Percentiles rank a stretch among this genome's conserved stretches.
These are phyloP conservation scores for Coenonympha arcania DNA, from an alignment of 2,888 invertebrate genomes.

Conservation along the genomic window DNA sequence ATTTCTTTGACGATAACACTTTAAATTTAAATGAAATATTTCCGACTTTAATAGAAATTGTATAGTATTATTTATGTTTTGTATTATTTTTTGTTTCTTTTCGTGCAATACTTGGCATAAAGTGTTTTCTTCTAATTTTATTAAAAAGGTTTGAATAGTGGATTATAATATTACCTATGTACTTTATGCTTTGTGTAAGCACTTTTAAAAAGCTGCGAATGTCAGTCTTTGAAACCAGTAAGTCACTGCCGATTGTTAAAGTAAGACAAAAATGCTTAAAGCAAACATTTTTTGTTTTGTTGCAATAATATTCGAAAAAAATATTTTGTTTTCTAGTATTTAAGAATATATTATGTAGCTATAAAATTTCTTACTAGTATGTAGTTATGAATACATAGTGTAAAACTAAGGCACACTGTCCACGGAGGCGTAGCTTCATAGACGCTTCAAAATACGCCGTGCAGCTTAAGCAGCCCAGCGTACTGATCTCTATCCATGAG, in stretches of 20 bases:
- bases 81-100: constrained; percentile 29
- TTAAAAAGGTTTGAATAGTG: not conserved
- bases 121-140: constrained; percentile 26
- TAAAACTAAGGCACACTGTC: too few species aligned
- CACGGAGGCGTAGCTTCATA: too few species aligned
- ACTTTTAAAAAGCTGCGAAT: constrained; percentile 28
- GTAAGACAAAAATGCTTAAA: constrained; percentile 48
- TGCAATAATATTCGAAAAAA: constrained; percentile 48
- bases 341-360: constrained; percentile 21
- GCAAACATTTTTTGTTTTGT: constrained; percentile 43
- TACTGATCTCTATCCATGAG: too few species aligned
- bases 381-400: constrained; percentile 18
- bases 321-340: constrained; percentile 46
- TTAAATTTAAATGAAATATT: not conserved
- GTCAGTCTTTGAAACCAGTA: constrained; percentile 54
- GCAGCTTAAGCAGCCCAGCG: too few species aligned
- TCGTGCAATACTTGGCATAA: constrained; percentile 55
- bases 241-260: constrained; percentile 57
- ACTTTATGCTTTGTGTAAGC: constrained; percentile 43
- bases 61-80: constrained; percentile 18
- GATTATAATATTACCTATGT: constrained; percentile 17
- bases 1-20: constrained; percentile 7
- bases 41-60: constrained; percentile 21
- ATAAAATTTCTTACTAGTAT: constrained; percentile 15
- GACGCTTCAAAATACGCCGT: too few species aligned